These are phyloP conservation scores for Lasioglossum pauxillum DNA, from an alignment of 2,888 invertebrate genomes.

Conservation along the genomic window DNA sequence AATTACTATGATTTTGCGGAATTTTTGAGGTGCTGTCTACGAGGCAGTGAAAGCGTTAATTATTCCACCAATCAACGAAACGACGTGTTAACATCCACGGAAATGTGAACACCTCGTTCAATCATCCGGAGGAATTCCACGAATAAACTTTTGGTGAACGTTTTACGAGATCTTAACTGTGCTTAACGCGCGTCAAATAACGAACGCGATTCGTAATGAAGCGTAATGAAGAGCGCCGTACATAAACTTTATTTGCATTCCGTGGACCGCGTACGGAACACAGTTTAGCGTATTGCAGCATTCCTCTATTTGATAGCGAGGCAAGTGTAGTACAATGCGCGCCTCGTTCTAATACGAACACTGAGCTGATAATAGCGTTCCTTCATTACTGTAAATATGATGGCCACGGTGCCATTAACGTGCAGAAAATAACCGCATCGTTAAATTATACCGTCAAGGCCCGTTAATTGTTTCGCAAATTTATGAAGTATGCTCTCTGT, in stretches of 20 bases:
- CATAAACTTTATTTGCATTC: slow-evolving; percentile 55
- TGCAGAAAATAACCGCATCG: slow-evolving; percentile 55
- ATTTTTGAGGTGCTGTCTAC: neutral
- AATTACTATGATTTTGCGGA: neutral
- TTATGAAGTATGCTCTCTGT: slow-evolving; percentile 16
- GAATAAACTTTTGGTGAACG: neutral
- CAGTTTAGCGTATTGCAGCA: slow-evolving; percentile 53
- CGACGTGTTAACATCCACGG: neutral
- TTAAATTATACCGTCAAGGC: slow-evolving; percentile 41
- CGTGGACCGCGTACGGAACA: slow-evolving; percentile 35
- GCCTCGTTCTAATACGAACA: slow-evolving; percentile 38
- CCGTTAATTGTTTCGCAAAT: slow-evolving; percentile 21
- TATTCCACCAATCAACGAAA: neutral
- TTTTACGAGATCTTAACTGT: slow-evolving; percentile 9
- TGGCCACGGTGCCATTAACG: slow-evolving; percentile 35
- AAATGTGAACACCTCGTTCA: neutral
- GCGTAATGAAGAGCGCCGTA: slow-evolving; percentile 34
- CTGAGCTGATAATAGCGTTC: slow-evolving; percentile 51
- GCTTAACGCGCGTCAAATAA: slow-evolving; percentile 7
- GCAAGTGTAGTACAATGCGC: neutral
- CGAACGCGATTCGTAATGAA: slow-evolving; percentile 25
- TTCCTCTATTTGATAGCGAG: slow-evolving; percentile 45
- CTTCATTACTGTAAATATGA: slow-evolving; percentile 52
- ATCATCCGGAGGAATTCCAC: neutral
- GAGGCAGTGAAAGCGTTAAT: neutral